Percentiles rank a stretch among this genome's conserved stretches.
Evolutionary conservation across 2,113 vertebrate genomes (phyloP).

Genomic region (Phaethornis superciliosus): DNA sequence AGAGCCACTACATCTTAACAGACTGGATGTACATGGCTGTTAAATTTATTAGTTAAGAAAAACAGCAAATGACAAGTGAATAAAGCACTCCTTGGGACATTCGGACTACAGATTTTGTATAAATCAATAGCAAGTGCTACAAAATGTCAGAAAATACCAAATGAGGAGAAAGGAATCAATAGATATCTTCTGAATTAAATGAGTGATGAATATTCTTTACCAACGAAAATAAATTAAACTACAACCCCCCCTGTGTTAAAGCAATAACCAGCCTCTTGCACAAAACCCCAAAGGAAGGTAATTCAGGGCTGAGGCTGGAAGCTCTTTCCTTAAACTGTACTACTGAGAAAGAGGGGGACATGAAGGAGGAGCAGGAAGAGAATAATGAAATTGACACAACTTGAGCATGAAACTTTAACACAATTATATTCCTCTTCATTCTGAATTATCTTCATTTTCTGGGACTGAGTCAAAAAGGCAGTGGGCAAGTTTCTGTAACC

Average conservation of each 20-base stretch:
- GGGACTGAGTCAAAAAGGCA: background rate
- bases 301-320: slow-evolving; percentile 51
- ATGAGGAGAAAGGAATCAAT: slow-evolving; percentile 88
- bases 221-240: slow-evolving; percentile 87
- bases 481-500: background rate
- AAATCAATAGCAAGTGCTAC: slow-evolving; percentile 88
- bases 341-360: background rate
- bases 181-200: slow-evolving; percentile 84
- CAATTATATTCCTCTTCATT: slow-evolving; percentile 18
- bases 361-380: background rate
- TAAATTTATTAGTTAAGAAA: slow-evolving; percentile 86
- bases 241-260: slow-evolving; percentile 51
- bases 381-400: slow-evolving; percentile 29
- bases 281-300: slow-evolving; percentile 27
- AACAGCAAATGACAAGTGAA: slow-evolving; percentile 90
- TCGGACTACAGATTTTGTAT: slow-evolving; percentile 84
- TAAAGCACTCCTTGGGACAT: slow-evolving; percentile 83
- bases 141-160: slow-evolving; percentile 94
- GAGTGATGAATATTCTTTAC: slow-evolving; percentile 88
- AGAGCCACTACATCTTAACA: slow-evolving; percentile 51
- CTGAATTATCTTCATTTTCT: background rate
- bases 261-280: slow-evolving; percentile 43
- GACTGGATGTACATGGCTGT: slow-evolving; percentile 32
- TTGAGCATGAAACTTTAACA: slow-evolving; percentile 48
- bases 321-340: background rate